Conservation (phyloP, 1,140 invertebrate species). For the Phenacoccus solenopsis region DNA sequence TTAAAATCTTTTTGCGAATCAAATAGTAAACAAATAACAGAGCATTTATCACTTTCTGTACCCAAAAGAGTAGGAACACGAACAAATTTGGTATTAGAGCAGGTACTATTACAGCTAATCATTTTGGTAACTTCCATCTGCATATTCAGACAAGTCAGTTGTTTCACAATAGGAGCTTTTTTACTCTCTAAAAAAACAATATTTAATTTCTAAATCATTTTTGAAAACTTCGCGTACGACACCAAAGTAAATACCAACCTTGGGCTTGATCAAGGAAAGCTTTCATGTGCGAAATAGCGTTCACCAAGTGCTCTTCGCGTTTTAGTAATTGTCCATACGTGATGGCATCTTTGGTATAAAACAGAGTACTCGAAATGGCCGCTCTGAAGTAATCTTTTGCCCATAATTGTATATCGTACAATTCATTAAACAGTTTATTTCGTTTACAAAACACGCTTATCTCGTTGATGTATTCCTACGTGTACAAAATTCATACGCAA, state of each 20-base stretch:
- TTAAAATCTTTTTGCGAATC: neutral
- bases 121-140: neutral
- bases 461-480: conserved; percentile 42
- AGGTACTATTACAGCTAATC: neutral
- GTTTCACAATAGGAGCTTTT: neutral
- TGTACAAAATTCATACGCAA: conserved; percentile 4
- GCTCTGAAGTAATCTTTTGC: conserved; percentile 55
- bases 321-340: conserved; percentile 42
- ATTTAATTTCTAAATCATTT: neutral
- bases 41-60: neutral
- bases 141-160: neutral
- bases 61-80: neutral
- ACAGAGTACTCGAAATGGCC: conserved; percentile 56
- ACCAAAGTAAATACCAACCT: neutral
- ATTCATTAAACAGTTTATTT: conserved; percentile 44
- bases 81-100: neutral
- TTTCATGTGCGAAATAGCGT: conserved; percentile 49
- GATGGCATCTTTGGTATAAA: conserved; percentile 44
- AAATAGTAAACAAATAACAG: neutral
- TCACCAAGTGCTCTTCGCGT: conserved; percentile 40
- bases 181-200: neutral
- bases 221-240: too few species aligned
- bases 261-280: conserved; percentile 15
- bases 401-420: conserved; percentile 54
- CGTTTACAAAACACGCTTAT: conserved; percentile 51